Base-by-base conservation (phyloP, 2,888 invertebrate genomes). In the Eupithecia inturbata region DNA sequence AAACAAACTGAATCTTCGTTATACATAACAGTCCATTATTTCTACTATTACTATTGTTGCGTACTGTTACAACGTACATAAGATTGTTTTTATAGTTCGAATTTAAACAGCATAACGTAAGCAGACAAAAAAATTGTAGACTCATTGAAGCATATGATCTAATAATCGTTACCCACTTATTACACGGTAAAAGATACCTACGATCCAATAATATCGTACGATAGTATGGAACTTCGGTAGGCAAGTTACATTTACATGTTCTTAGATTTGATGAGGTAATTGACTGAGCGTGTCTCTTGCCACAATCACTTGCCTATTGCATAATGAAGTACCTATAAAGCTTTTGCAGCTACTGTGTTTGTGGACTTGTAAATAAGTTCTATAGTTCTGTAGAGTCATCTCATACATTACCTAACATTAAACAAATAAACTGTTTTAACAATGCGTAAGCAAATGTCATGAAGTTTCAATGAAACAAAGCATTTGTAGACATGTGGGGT, bases 381-480 rank as follows among this genome's bases (percentile, higher is more conserved):
- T 36, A 26, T 57, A 6, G 41, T 12, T 60, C 19, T 69, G 53
- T 70, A 69, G 28, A 63, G 28, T 67, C 72, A 74, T 76, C 66
- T 77, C 49, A 62, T 16, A 49, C 49, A 70, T 75, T 70, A 75
- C 64, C 64, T 70, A 75, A 75, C 45, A 62, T 66, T 67, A 71
- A 63, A 53, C 68, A 72, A 67, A 72, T 63, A 72, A 73, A 75
- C n/a, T 64, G 36, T 80, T 84, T 81, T 89, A 89, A 89, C 88
- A 81, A 87, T 85, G 84, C 87, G 81, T 86, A 84, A 80, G 87
- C 81, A 83, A 87, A 84, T 83, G 83, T 85, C 82, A 83, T 86
- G 83, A 81, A 86, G 9, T 85, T 83, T 88, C 84, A 91, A 89
- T 89, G 88, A 89, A 89, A 90, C 91, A 91, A 89, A 79, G 82